A percentile compares a stretch with the other conserved stretches of the same genome.
These are phyloP conservation scores for Manis crassicaudata DNA, from an alignment of 2,797 vertebrate species.

Conservation along the genomic window DNA sequence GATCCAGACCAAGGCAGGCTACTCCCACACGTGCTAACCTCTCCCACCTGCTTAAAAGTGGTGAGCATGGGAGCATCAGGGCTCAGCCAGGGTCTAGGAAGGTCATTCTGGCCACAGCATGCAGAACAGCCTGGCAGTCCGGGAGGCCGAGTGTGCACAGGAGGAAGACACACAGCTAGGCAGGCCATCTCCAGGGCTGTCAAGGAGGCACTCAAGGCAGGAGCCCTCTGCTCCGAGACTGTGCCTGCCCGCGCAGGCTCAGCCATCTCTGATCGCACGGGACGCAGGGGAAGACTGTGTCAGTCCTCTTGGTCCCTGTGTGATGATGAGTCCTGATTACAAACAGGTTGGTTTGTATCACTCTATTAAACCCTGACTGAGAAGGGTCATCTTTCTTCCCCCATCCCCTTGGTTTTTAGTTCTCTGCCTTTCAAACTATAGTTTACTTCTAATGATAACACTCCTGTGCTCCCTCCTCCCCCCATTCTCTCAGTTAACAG, in stretches of 20 bases:
- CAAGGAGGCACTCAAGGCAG: not conserved
- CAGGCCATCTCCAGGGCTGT: not conserved
- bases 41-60: not conserved
- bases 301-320: not conserved
- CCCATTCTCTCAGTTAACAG: not conserved
- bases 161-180: not conserved
- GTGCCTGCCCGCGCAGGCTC: not conserved
- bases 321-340: not conserved
- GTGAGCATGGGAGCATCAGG: no score
- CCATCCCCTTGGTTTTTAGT: not conserved
- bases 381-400: not conserved
- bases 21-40: not conserved
- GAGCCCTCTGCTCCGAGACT: not conserved
- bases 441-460: not conserved
- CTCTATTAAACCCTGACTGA: not conserved
- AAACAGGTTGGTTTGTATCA: not conserved
- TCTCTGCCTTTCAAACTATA: not conserved
- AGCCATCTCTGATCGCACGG: not conserved
- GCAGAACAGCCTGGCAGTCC: not conserved
- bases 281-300: not conserved
- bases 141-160: no score
- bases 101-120: not conserved
- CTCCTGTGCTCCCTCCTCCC: not conserved
- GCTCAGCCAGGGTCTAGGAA: not conserved
- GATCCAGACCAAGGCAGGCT: not conserved